These are phyloP conservation scores for Sebastes steindachneri DNA, from an alignment of 2,797 vertebrate species.

Conservation along the genomic window DNA sequence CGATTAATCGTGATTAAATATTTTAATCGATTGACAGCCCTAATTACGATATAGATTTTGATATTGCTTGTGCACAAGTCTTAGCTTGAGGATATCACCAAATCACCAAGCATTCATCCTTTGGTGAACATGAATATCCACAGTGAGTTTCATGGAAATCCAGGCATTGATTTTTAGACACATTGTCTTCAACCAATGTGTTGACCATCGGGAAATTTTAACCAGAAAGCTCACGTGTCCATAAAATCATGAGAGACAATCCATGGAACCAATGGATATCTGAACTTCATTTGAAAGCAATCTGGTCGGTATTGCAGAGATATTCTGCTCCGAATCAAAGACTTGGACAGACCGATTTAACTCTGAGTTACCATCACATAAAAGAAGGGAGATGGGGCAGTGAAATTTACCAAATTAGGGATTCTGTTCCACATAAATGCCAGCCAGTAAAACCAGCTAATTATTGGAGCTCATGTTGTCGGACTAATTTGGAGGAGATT, in stretches of 20 bases:
- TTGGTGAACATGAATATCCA: constrained; percentile 6
- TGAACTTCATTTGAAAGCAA: neutral
- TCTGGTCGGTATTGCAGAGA: neutral
- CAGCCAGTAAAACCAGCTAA: constrained; percentile 42
- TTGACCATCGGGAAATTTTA: neutral
- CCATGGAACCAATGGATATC: neutral
- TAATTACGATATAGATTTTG: neutral
- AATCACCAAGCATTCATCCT: constrained; percentile 4
- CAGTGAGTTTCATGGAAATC: neutral
- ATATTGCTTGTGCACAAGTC: neutral
- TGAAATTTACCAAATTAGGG: constrained; percentile 8
- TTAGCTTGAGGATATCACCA: neutral
- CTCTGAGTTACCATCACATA: neutral
- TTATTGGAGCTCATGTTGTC: constrained; percentile 42
- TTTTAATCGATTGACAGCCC: no score
- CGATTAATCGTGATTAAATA: no score
- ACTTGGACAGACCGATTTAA: neutral
- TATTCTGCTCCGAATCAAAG: neutral
- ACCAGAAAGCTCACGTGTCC: neutral
- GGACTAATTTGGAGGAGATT: constrained; percentile 28
- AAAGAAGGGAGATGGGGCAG: neutral
- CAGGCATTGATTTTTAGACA: neutral
- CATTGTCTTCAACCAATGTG: neutral
- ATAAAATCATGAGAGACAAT: neutral
- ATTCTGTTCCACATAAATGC: constrained; percentile 33